Evolutionary conservation across 2,797 vertebrate genomes (phyloP), one percentile per base, ranked within the genome.

Genomic region (Synaphobranchus kaupii): DNA sequence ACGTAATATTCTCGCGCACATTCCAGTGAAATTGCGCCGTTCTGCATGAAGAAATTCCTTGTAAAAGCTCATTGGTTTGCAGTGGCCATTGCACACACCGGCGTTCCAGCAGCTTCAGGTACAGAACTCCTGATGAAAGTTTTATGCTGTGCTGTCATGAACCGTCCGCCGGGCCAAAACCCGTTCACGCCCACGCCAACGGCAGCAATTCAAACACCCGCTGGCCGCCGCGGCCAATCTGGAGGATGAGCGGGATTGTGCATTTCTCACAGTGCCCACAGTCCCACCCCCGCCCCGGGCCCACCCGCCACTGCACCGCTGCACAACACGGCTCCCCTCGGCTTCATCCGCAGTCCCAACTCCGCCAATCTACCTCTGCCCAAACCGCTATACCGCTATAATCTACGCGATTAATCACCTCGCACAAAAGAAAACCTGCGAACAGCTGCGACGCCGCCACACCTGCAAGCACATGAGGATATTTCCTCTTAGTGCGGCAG

Each of bases 331-430:
- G 12, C 4, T 39, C 15, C 68, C 8, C 66, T 54, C 63, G 15
- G 20, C 44, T 71, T 54, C 73, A 66, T 54, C n/a, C 80, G 17
- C 28, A 15, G 9, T 34, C 82, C 17, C 20, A 22, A 34, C 58
- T 58, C 52, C 34, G 31, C 50, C 58, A 56, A 10, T 60, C 17
- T 28, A 66, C 60, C 25, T 66, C 25, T 13, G 25, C 60, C 60
- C n/a, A 15, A 66, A 66, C 60, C n/a, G 60, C 60, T 20, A 58
- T 22, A 28, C 54, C 28, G 34, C 60, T 58, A 88, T 71, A 48
- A 84, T 76, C 28, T 39, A 54, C 28, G 47, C 60, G 82, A 88
- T 71, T 80, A 28, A 86, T 84, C 73, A 25, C 85, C 86, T 81
- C 34, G 10, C 73, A 84, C 13, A 71, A 68, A 83, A 34, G 54